A percentile compares a stretch with the other conserved stretches of the same genome.
These are phyloP conservation scores for Dromaius novaehollandiae DNA, from an alignment of 2,113 vertebrate genomes.

Conservation along the genomic window DNA sequence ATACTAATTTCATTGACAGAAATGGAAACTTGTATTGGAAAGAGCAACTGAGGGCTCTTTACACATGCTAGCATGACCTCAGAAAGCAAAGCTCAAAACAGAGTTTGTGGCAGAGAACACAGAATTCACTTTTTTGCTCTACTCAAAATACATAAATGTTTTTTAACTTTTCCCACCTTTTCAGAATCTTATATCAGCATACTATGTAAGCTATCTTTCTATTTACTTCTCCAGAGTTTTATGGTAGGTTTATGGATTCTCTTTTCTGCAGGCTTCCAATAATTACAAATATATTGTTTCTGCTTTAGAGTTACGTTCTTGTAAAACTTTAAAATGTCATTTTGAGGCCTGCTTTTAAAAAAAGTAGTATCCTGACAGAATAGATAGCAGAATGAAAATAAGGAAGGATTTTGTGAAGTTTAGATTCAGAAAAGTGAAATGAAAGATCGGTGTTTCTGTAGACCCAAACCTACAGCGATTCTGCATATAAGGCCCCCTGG, in stretches of 20 bases:
- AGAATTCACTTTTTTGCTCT: background rate
- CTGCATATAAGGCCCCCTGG: background rate
- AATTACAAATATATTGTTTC: background rate
- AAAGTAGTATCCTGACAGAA: background rate
- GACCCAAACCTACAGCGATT: background rate
- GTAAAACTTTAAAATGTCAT: background rate
- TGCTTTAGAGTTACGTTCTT: background rate
- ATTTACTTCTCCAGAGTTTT: background rate
- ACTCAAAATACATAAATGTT: background rate
- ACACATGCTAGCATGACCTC: background rate
- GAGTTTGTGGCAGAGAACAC: background rate
- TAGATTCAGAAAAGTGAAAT: background rate
- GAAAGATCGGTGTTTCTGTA: background rate
- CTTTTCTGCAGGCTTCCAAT: background rate
- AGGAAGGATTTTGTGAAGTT: background rate
- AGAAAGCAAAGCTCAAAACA: background rate
- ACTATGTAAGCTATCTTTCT: background rate
- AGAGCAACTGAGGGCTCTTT: background rate
- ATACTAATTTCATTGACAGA: background rate
- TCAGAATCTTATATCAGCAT: background rate
- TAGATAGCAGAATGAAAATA: background rate
- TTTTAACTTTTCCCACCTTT: background rate
- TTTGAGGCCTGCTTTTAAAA: background rate
- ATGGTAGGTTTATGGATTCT: background rate
- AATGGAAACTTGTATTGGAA: background rate